Base-by-base conservation (phyloP, 2,797 vertebrate species). In the Danio aesculapii region DNA sequence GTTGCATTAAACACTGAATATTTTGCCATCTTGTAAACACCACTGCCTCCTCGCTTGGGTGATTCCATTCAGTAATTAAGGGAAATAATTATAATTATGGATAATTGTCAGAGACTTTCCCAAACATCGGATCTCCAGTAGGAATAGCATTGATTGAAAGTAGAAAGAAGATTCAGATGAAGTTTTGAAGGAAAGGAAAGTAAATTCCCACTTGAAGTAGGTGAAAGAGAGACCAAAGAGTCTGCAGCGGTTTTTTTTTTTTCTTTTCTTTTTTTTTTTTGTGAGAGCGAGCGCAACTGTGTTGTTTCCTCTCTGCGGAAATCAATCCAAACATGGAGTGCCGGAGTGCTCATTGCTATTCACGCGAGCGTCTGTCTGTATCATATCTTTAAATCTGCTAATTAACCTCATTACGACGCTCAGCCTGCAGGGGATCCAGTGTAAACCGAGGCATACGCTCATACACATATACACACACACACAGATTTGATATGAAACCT, bases 311-410 rank as follows among this genome's bases (percentile, higher is more conserved):
- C 30, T 79, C 13, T 1, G 4, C 10, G 16, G 52, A 52, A 50
- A 49, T 61, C 59, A 62, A 55, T 59, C 68, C 58, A 71, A 55
- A 58, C 43, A 76, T 59, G 21, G 39, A 74, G 71, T 66, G 6
- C 73, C 47, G 47, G 67, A 81, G 57, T 30, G 39, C 61, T 84
- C 71, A 84, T 86, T 84, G 43, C 71, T 83, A 83, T 84, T 84
- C 81, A 63, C 47, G 16, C n/a, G 12, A 5, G 66, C 10, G 46
- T 17, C 63, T 83, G 66, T 70, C 67, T 73, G 52, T 73, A 72
- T 79, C 71, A 79, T 84, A 84, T 87, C 86, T 86, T 79, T 84
- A 82, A 84, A 87, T 86, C 83, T 84, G 75, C 84, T 87, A 85
- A 87, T 87, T 86, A 88, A 84, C 78, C 80, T 84, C 78, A 83